phyloP scores from a whole-genome alignment of 2,797 vertebrate genomes.

The Myripristis murdjan region DNA sequence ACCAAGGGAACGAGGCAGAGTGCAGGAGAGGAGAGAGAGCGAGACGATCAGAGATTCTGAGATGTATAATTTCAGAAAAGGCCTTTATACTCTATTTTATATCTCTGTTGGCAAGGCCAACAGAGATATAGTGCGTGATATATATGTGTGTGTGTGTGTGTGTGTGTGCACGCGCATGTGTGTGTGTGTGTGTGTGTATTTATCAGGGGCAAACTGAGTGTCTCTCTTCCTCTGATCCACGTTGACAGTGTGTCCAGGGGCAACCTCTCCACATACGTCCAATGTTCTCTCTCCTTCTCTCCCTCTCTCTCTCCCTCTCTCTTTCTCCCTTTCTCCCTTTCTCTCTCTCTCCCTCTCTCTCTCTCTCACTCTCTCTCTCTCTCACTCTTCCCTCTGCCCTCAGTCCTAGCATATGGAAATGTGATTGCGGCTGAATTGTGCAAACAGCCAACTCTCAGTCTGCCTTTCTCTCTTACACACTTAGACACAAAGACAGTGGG shows the following conservation, averaged over 20 bases:
- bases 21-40: constrained; percentile 53
- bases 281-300: constrained; percentile 30
- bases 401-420: constrained; percentile 71
- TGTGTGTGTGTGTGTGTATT: constrained; percentile 34
- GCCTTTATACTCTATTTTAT: constrained; percentile 63
- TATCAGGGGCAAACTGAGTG: constrained; percentile 51
- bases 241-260: constrained; percentile 79
- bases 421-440: constrained; percentile 72
- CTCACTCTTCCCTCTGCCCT: constrained; percentile 57
- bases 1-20: constrained; percentile 50
- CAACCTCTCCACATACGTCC: constrained; percentile 73
- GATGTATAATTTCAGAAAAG: constrained; percentile 77
- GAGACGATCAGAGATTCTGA: constrained; percentile 51
- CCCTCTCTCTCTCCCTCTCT: constrained; percentile 18
- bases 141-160: constrained; percentile 28
- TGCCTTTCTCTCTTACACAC: constrained; percentile 15
- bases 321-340: too few relatives aligned
- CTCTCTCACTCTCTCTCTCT: neutral
- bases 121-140: too few relatives aligned
- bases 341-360: too few relatives aligned
- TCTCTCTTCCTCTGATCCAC: constrained; percentile 66
- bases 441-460: constrained; percentile 60
- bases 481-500: constrained; percentile 16
- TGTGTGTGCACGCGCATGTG: neutral
- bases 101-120: too few relatives aligned